Conservation (phyloP, 2,888 invertebrate species). For the Leuctra nigra region DNA sequence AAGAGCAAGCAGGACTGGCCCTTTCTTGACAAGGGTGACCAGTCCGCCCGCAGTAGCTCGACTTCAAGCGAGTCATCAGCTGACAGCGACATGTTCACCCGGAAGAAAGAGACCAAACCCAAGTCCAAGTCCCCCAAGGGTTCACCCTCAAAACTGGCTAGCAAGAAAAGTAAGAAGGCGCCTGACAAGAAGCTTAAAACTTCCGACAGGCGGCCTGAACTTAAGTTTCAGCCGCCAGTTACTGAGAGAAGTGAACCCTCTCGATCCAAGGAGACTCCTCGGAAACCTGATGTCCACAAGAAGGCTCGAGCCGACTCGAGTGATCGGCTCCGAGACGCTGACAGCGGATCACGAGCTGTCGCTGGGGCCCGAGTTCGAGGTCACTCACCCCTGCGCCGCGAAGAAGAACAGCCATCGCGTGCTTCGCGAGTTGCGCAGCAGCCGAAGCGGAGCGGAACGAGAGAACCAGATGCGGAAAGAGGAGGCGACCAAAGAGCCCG, state of each 20-base stretch:
- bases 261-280: conserved; percentile 39
- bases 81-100: conserved; percentile 16
- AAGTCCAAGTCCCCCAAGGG: conserved; percentile 33
- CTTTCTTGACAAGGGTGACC: conserved; percentile 74
- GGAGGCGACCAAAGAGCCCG: conserved; percentile 20
- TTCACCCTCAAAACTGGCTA: conserved; percentile 33
- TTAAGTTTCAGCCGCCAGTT: conserved; percentile 63
- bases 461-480: conserved; percentile 36
- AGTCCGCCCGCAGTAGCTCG: conserved; percentile 56
- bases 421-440: conserved; percentile 34
- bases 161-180: conserved; percentile 55
- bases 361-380: conserved; percentile 50
- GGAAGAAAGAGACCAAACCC: conserved; percentile 34
- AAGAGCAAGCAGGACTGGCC: conserved; percentile 53
- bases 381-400: conserved; percentile 11
- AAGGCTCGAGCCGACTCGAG: conserved; percentile 36
- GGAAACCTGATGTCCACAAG: conserved; percentile 27
- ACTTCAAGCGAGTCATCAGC: conserved; percentile 44
- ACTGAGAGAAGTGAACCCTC: conserved; percentile 69
- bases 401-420: conserved; percentile 21
- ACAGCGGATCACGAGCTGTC: conserved; percentile 58
- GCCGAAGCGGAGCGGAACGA: conserved; percentile 40
- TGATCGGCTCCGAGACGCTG: conserved; percentile 62
- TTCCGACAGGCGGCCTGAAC: conserved; percentile 72
- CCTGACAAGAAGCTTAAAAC: conserved; percentile 78